These are phyloP conservation scores for Laterallus jamaicensis DNA, from an alignment of 2,113 vertebrate genomes.

Conservation along the genomic window DNA sequence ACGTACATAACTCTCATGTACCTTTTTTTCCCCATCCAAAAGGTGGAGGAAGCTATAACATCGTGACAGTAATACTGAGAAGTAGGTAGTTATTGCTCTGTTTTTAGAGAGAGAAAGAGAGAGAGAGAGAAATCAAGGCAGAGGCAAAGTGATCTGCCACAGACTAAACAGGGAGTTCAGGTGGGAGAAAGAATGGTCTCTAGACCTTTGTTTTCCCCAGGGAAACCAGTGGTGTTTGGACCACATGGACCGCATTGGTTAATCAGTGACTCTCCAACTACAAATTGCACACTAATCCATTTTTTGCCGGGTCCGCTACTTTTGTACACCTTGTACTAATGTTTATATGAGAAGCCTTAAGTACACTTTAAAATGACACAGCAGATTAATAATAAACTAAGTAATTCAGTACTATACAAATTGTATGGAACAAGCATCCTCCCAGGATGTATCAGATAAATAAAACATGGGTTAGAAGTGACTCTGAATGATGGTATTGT, in stretches of 20 bases:
- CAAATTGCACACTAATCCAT: neutral
- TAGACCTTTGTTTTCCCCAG: neutral
- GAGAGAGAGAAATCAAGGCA: neutral
- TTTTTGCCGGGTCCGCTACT: neutral
- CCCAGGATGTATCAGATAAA: slow-evolving; percentile 27
- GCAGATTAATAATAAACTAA: slow-evolving; percentile 45
- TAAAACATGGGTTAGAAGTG: slow-evolving; percentile 37
- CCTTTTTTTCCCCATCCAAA: neutral
- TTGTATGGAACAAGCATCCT: neutral
- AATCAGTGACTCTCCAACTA: neutral
- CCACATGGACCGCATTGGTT: neutral
- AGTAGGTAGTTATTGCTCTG: neutral
- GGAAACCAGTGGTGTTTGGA: neutral
- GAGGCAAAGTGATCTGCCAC: neutral
- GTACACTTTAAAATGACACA: slow-evolving; percentile 14
- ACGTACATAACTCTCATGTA: neutral
- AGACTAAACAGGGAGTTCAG: neutral
- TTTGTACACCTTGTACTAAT: neutral
- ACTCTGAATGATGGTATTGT: slow-evolving; percentile 43
- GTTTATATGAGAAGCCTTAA: neutral
- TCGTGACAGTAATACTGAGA: neutral
- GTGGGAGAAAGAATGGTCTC: neutral
- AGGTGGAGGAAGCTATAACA: neutral
- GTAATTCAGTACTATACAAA: slow-evolving; percentile 33
- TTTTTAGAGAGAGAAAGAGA: neutral